Evolutionary conservation across 2,113 vertebrate genomes (phyloP).

Genomic region (Hemiscyllium ocellatum): DNA sequence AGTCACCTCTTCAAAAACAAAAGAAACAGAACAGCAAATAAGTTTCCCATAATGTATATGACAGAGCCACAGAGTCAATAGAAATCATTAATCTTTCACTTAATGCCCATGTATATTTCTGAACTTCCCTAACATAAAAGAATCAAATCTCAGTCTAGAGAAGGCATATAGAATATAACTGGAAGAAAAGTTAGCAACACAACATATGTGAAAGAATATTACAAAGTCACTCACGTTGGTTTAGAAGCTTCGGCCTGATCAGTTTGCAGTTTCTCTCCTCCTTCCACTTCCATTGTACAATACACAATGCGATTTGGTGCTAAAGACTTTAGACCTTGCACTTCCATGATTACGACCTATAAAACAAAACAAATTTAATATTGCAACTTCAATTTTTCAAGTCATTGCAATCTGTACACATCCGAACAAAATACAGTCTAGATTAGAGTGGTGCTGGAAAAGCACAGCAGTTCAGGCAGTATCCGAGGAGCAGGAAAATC

Average conservation of each 20-base stretch:
- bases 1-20: not conserved
- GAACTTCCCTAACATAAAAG: not conserved
- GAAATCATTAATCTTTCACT: slow-evolving; percentile 1
- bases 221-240: slow-evolving; percentile 73
- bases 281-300: slow-evolving; percentile 98
- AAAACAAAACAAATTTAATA: slow-evolving; percentile 32
- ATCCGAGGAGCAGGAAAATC: too few species aligned
- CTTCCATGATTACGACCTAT: slow-evolving; percentile 97
- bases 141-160: not conserved
- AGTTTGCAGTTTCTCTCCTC: slow-evolving; percentile 93
- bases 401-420: not conserved
- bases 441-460: too few species aligned
- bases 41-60: not conserved
- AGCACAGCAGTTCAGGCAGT: too few species aligned
- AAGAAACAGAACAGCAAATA: not conserved
- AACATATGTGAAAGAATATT: not conserved
- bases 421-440: not conserved
- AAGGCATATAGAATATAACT: not conserved
- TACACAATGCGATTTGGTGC: slow-evolving; percentile 97
- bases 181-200: not conserved
- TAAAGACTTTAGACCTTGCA: slow-evolving; percentile 87
- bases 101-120: not conserved
- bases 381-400: not conserved
- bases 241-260: slow-evolving; percentile 97
- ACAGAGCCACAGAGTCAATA: not conserved